Conservation (phyloP, 2,113 vertebrate species). For the Etheostoma cragini region DNA sequence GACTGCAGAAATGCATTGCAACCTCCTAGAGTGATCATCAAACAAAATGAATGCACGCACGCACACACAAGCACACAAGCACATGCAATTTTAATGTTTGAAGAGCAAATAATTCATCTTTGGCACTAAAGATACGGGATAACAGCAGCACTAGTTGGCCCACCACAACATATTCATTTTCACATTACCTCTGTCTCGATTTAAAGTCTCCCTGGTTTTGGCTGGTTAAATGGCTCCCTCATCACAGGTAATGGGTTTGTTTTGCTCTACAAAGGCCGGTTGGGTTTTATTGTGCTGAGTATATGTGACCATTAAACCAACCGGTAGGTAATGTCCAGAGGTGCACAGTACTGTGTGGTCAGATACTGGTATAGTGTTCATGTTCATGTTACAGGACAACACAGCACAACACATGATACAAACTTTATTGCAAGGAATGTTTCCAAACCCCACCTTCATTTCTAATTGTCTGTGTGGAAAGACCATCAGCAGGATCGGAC, state of each 20-base stretch:
- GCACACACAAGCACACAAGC: slow-evolving; percentile 2
- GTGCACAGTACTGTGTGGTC: slow-evolving; percentile 28
- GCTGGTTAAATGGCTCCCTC: slow-evolving; percentile 32
- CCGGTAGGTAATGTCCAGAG: slow-evolving; percentile 40
- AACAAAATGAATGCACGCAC: slow-evolving; percentile 45
- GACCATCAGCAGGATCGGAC: slow-evolving; percentile 21
- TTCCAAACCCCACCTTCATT: slow-evolving; percentile 20
- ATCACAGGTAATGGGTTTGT: slow-evolving; percentile 47
- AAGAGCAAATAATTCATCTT: slow-evolving; percentile 28
- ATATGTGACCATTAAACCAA: slow-evolving; percentile 46
- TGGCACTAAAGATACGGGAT: slow-evolving; percentile 21
- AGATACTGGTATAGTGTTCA: slow-evolving; percentile 4
- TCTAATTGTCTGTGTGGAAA: slow-evolving; percentile 24
- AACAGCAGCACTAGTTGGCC: slow-evolving; percentile 11
- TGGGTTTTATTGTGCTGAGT: slow-evolving; percentile 40
- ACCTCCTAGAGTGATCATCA: slow-evolving; percentile 55
- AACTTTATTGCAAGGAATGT: neutral
- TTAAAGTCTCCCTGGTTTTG: slow-evolving; percentile 29
- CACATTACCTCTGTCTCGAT: slow-evolving; percentile 28
- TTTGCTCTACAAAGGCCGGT: slow-evolving; percentile 45
- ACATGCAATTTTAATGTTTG: slow-evolving; percentile 13
- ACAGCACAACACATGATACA: accelerated
- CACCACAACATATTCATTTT: slow-evolving; percentile 23
- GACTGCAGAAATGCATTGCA: slow-evolving; percentile 47
- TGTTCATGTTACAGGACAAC: neutral